Conservation (phyloP, 2,797 vertebrate genomes). For the Orientallactaga sibirica region DNA sequence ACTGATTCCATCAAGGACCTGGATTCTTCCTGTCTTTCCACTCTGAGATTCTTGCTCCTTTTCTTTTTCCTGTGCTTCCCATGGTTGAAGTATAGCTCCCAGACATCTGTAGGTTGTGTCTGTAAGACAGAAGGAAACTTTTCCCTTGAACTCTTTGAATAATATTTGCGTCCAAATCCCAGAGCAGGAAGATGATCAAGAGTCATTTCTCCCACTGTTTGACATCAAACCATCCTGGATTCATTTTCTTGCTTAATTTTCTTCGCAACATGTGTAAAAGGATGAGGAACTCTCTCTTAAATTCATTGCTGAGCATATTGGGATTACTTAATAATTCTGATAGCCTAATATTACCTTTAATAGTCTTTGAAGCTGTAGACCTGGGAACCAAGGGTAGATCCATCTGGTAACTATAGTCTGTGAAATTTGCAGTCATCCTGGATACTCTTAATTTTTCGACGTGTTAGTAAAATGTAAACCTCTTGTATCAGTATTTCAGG, state of each 20-base stretch:
- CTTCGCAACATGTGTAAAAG: slow-evolving; percentile 87
- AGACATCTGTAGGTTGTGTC: accelerated
- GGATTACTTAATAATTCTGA: slow-evolving; percentile 89
- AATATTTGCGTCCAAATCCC: background rate
- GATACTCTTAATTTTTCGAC: slow-evolving; percentile 85
- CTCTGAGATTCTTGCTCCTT: background rate
- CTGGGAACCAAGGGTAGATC: slow-evolving; percentile 88
- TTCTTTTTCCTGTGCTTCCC: background rate
- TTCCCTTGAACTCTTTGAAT: background rate
- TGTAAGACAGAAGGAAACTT: background rate
- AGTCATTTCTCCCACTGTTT: slow-evolving; percentile 86
- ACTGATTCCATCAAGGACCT: background rate
- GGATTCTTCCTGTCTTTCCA: background rate
- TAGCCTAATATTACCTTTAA: slow-evolving; percentile 90
- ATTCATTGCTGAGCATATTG: slow-evolving; percentile 86
- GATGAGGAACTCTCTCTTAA: slow-evolving; percentile 88
- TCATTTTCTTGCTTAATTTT: slow-evolving; percentile 84
- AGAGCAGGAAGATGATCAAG: slow-evolving; percentile 71
- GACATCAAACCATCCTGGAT: slow-evolving; percentile 88
- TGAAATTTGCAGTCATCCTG: slow-evolving; percentile 88
- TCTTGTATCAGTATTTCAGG: slow-evolving; percentile 90
- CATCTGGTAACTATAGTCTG: slow-evolving; percentile 89
- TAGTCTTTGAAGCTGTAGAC: slow-evolving; percentile 88
- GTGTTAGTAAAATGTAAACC: slow-evolving; percentile 90
- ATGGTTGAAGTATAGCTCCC: background rate